Conservation (phyloP, 2,113 vertebrate genomes). For the Tichodroma muraria region DNA sequence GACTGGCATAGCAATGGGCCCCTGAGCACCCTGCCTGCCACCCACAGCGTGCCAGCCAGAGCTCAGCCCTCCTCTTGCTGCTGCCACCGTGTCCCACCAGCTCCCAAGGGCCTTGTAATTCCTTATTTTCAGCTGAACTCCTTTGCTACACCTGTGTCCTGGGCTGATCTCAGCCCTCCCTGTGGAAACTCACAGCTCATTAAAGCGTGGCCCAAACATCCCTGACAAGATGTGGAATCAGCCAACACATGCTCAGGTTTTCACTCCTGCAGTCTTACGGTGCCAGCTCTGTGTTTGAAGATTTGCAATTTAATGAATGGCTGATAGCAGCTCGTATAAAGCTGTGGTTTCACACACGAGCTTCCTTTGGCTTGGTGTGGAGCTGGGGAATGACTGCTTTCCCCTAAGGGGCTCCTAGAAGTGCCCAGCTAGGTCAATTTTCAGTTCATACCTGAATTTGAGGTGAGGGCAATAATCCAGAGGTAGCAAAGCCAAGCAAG, state of each 20-base stretch:
- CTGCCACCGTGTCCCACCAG: not conserved
- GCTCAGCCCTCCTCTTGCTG: not conserved
- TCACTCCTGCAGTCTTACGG: not conserved
- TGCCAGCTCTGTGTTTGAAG: not conserved
- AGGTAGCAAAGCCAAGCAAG: not conserved
- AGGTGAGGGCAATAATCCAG: not conserved
- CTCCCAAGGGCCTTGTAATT: not conserved
- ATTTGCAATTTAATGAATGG: not conserved
- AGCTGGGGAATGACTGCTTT: not conserved
- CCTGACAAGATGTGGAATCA: not conserved
- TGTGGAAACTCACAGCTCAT: not conserved
- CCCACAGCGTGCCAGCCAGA: not conserved
- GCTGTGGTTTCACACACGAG: not conserved
- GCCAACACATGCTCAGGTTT: not conserved
- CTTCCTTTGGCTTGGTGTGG: not conserved
- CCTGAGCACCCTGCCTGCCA: not conserved
- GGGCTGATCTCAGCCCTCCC: not conserved
- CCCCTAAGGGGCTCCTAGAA: not conserved
- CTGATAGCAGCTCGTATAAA: not conserved
- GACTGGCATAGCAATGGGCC: not conserved
- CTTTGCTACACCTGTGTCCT: not conserved
- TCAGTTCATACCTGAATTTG: not conserved
- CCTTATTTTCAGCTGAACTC: not conserved
- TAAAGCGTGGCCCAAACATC: not conserved
- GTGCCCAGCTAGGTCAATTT: not conserved